Base-by-base conservation (phyloP, 1,140 invertebrate genomes). In the Diabrotica virgifera region DNA sequence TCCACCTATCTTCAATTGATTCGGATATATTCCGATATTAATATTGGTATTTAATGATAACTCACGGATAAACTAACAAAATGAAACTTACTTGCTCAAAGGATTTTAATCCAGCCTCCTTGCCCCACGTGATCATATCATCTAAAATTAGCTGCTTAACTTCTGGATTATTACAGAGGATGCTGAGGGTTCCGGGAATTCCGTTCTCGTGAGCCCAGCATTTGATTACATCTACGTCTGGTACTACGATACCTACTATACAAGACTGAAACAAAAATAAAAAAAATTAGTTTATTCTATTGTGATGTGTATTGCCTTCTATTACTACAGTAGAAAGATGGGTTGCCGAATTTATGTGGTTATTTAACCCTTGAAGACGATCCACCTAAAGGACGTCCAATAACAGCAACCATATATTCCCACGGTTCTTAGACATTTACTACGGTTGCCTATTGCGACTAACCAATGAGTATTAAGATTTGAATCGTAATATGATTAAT, bases 191-290 rank as follows among this genome's bases (percentile, higher is more conserved):
- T 55, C 93, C 94, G 35, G 88, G 85, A 74, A 97, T 90, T 65
- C 88, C 87, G 69, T 96, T 91, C 79, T 92, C 92, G 62, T 85
- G 80, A 9, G 93, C 93, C 91, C 92, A 96, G 74, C 89, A 89
- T 76, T 95, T 94, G 9, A 98, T 82, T 14, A 94, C 90, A 71
- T 97, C 95, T 36, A 95, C 91, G 77, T 98, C 95, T 54, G 97
- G 97, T 61, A 99, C 93, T 61, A 98, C 90, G 62, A 99, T 87
- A 38, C 90, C 96, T 58, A 99, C 90, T 63, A 98, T 89, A 81
- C 92, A 96, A 35, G 95, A 95, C 90, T 96, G 82, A 55, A 85
- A 84, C 62, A 50, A 59, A 24, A 37, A 59, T 12, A 69, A 14
- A 59, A 59, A 59, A 64, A 59, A 36, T 35, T 24, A 24, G 24